Percentiles rank a stretch among this genome's conserved stretches.
Conservation (phyloP, 2,888 invertebrate genomes). For the Mythimna albipuncta region DNA sequence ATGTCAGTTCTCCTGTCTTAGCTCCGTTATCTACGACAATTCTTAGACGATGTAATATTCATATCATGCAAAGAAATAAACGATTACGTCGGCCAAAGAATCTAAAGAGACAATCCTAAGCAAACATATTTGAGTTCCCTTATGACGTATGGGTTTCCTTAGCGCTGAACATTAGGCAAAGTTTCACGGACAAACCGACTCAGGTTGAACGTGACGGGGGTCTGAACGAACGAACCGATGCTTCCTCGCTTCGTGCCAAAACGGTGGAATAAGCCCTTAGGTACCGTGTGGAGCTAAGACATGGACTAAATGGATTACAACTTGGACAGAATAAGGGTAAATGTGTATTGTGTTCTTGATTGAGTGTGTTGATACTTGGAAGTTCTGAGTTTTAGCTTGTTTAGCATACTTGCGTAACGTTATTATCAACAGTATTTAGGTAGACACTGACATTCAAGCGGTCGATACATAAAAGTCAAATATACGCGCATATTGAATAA, state of each 20-base stretch:
- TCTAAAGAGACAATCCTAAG: conserved; percentile 64
- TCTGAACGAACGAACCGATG: conserved; percentile 43
- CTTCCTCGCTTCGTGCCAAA: conserved; percentile 39
- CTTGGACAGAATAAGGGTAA: conserved; percentile 43
- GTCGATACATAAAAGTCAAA: conserved; percentile 3
- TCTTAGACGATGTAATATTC: conserved; percentile 17
- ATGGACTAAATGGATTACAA: conserved; percentile 53
- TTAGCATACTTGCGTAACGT: neutral
- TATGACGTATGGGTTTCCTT: conserved; percentile 68
- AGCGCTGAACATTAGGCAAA: conserved; percentile 43
- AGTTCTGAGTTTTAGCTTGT: conserved; percentile 11
- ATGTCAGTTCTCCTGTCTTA: neutral
- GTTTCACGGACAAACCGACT: conserved; percentile 41
- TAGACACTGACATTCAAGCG: no score
- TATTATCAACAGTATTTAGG: no score
- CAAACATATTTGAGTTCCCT: conserved; percentile 63
- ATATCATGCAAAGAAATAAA: conserved; percentile 18
- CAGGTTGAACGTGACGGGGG: conserved; percentile 61
- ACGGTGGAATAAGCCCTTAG: conserved; percentile 45
- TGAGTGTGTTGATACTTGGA: conserved; percentile 35
- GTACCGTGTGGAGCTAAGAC: conserved; percentile 32
- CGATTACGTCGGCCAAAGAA: conserved; percentile 22
- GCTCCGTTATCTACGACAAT: neutral
- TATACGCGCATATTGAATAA: neutral
- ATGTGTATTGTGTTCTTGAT: conserved; percentile 42